Evolutionary conservation across 2,797 vertebrate species (phyloP).

Genomic region (Macropodus opercularis): DNA sequence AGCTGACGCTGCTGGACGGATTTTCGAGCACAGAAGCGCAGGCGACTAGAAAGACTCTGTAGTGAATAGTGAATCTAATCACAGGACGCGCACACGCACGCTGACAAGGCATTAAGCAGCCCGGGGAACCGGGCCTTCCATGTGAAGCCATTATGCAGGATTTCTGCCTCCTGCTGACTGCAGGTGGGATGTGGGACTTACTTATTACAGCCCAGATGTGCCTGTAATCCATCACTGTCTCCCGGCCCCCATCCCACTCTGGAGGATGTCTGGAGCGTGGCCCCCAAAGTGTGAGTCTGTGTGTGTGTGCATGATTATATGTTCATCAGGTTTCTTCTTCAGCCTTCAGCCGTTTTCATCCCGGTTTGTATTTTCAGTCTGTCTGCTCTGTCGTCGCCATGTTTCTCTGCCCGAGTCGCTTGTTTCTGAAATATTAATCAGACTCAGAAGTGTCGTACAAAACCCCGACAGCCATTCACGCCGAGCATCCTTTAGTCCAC

Average conservation of each 20-base stretch:
- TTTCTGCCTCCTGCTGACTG: conserved; percentile 75
- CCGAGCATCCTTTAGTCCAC: conserved; percentile 37
- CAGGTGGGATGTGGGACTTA: conserved; percentile 81
- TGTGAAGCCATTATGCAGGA: conserved; percentile 77
- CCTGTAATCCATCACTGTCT: conserved; percentile 83
- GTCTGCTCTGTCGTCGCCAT: conserved; percentile 4
- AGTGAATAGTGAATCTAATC: conserved; percentile 66
- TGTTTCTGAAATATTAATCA: conserved; percentile 57
- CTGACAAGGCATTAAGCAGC: conserved; percentile 74
- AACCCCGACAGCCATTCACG: conserved; percentile 49
- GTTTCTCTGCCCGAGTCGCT: conserved; percentile 12
- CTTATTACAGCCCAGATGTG: conserved; percentile 81
- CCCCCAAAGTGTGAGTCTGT: conserved; percentile 36
- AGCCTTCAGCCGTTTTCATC: background rate
- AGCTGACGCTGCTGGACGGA: conserved; percentile 2
- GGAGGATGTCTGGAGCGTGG: conserved; percentile 71
- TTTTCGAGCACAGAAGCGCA: conserved; percentile 11
- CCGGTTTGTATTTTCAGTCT: background rate
- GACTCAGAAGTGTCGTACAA: conserved; percentile 45
- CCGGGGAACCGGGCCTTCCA: conserved; percentile 67
- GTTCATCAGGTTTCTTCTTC: background rate
- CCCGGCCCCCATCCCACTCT: conserved; percentile 68
- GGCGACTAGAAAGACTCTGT: conserved; percentile 23
- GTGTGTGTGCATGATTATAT: conserved; percentile 15
- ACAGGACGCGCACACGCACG: conserved; percentile 49